A percentile compares a stretch with the other conserved stretches of the same genome.
Conservation (phyloP, 2,113 vertebrate species). For the Trematomus loennbergii region DNA sequence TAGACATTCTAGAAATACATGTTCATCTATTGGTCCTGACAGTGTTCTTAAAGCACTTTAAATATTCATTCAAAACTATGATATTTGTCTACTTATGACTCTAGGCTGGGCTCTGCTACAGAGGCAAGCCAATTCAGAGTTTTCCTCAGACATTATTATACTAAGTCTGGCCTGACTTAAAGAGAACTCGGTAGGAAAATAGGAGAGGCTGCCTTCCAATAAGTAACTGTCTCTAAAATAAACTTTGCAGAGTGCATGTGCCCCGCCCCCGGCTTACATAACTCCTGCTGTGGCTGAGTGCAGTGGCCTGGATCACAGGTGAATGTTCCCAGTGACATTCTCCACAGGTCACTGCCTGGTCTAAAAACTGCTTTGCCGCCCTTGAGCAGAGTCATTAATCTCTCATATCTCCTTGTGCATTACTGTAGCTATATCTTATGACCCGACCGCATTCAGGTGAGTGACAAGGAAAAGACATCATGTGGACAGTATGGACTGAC, state of each 20-base stretch:
- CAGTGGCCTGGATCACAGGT: constrained; percentile 56
- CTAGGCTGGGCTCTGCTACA: constrained; percentile 4
- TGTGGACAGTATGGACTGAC: constrained; percentile 32
- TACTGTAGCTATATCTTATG: background rate
- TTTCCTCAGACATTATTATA: background rate
- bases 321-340: constrained; percentile 55
- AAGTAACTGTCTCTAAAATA: constrained; percentile 25
- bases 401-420: constrained; percentile 33
- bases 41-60: background rate
- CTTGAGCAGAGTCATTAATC: constrained; percentile 51
- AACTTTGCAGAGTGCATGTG: constrained; percentile 3
- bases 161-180: background rate
- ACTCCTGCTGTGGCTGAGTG: constrained; percentile 49
- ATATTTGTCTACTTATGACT: background rate
- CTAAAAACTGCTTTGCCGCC: constrained; percentile 45
- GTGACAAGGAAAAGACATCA: constrained; percentile 35
- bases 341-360: constrained; percentile 55
- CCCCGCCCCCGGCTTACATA: constrained; percentile 41
- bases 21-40: constrained; percentile 33
- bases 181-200: constrained; percentile 41
- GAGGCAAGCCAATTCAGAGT: background rate
- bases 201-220: constrained; percentile 33
- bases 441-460: constrained; percentile 23
- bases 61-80: constrained; percentile 1
- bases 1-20: constrained; percentile 19